A percentile compares a stretch with the other conserved stretches of the same genome.
These are phyloP conservation scores for Prosapia bicincta DNA, from an alignment of 2,888 invertebrate species.

Conservation along the genomic window DNA sequence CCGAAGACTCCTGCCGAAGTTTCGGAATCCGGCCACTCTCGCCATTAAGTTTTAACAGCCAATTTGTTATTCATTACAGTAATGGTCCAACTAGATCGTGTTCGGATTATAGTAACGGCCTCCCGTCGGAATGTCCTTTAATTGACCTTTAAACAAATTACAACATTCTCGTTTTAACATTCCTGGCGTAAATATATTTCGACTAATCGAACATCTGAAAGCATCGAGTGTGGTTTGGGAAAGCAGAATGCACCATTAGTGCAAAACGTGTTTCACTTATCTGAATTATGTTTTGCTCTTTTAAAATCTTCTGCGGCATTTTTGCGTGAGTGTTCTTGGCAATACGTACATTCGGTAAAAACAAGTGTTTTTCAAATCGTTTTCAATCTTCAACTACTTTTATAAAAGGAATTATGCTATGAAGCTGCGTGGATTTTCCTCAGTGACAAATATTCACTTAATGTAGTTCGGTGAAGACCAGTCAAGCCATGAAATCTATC, in stretches of 20 bases:
- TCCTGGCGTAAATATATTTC: background rate
- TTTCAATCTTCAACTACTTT: too few relatives aligned
- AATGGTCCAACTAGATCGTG: background rate
- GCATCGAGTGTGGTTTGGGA: background rate
- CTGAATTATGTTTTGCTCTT: too few relatives aligned
- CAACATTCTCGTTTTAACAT: background rate
- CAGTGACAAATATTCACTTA: too few relatives aligned
- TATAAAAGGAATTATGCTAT: too few relatives aligned
- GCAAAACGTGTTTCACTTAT: background rate
- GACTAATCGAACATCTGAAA: background rate
- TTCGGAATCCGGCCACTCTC: background rate
- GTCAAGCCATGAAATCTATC: too few relatives aligned
- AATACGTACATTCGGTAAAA: too few relatives aligned
- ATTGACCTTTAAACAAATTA: background rate
- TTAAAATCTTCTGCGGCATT: too few relatives aligned
- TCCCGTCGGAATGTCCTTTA: background rate
- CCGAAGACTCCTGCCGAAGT: background rate
- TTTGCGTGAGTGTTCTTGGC: too few relatives aligned
- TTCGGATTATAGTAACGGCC: background rate
- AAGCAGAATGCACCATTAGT: background rate
- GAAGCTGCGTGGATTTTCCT: too few relatives aligned
- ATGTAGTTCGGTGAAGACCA: too few relatives aligned
- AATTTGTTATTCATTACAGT: background rate
- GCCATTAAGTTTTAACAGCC: background rate
- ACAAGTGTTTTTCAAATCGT: too few relatives aligned